Base-by-base conservation (phyloP, 2,797 vertebrate genomes). In the Hybognathus amarus region DNA sequence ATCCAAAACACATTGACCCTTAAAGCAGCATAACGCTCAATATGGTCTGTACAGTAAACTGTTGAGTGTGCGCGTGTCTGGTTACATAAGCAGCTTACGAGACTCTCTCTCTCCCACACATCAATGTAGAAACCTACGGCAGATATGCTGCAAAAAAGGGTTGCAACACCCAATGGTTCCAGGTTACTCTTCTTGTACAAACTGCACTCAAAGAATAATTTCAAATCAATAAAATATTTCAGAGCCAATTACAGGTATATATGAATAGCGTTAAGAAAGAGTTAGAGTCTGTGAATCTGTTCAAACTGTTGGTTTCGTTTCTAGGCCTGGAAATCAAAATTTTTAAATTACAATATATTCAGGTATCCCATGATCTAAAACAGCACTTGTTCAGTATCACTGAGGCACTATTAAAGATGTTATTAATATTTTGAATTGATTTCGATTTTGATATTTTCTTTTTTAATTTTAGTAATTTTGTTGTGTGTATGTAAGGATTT, bases 61-160 rank as follows among this genome's bases (percentile, higher is more conserved):
- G 18, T 30, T 73, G 33, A 50, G 33, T 7, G 52, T 0, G 33
- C n/a, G 20, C 3, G 9, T 1, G 27, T 67, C 71, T 22, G 38
- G 47, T 77, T 80, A 64, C 73, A 79, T 66, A 80, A 86, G 77
- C 27, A 68, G 13, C 77, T 83, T 80, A 68, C 2, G 22, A 66
- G 75, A 75, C 59, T 63, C 66, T 50, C 54, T 27, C 45, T 17
- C 47, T 7, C 47, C 47, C 47, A 50, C 9, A 6, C 24, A 20
- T 22, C 24, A 24, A 76, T 27, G 56, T 2, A 68, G 20, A 40
- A 24, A 33, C 10, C 27, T n/a, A 56, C 50, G 17, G 50, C 20
- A 38, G 50, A n/a, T 1, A 22, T 52, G 27, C 4, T 27, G 8
- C 3, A 47, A 73, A n/a, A 36, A 74, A 36, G 30, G 30, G 11